Evolutionary conservation across 2,797 vertebrate species (phyloP).

Genomic region (Neopelma chrysocephalum): DNA sequence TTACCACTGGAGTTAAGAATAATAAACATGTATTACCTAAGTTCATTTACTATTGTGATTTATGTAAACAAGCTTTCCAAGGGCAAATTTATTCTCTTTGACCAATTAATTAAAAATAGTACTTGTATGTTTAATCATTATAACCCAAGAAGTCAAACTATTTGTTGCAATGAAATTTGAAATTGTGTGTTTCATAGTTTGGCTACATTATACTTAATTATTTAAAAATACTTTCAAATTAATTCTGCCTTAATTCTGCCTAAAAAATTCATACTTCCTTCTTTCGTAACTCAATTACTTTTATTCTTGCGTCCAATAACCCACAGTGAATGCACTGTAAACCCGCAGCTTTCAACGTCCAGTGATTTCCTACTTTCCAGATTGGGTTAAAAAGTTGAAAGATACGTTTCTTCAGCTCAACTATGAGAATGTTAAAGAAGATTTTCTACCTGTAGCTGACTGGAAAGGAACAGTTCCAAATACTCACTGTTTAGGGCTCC

Average conservation of each 20-base stretch:
- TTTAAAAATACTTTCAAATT: background rate
- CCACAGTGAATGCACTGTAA: background rate
- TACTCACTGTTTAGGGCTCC: background rate
- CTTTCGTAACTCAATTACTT: background rate
- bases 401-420: background rate
- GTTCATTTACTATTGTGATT: background rate
- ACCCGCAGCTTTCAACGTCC: background rate
- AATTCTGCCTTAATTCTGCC: background rate
- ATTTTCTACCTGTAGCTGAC: background rate
- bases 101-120: background rate
- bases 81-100: background rate
- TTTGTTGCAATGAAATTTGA: background rate
- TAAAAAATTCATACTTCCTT: background rate
- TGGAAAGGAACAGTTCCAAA: background rate
- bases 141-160: background rate
- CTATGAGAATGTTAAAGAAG: background rate
- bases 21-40: background rate
- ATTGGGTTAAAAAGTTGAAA: background rate
- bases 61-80: background rate
- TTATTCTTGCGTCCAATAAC: background rate
- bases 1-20: background rate
- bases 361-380: background rate
- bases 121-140: background rate
- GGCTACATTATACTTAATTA: background rate
- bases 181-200: background rate